Base-by-base conservation (phyloP, 2,888 invertebrate genomes). In the Rhagonycha lutea region DNA sequence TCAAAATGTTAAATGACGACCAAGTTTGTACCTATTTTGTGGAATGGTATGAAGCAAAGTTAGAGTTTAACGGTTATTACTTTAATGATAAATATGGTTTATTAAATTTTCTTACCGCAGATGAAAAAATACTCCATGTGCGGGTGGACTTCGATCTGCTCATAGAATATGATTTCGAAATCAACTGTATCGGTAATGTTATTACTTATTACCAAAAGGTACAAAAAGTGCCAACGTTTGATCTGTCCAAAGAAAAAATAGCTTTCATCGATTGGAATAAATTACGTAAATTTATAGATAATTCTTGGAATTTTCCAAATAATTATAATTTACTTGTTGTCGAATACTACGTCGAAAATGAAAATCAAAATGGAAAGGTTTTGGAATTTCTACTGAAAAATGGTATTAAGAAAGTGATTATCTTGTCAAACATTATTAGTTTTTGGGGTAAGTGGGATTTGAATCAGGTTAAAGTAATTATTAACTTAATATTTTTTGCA, bases 21-120 rank as follows among this genome's bases (percentile, higher is more conserved):
- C 14, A 47, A 14, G 14, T 67, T 8, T n/a, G 67, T 68, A 67
- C 10, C 2, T 60, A 73, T 69, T 28, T 77, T 14, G 26, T 10
- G 7, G 28, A 24, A 61, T 24, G 26, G 3, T 74, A 74, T 61
- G 29, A 72, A 61, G 23, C 69, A 24, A 60, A 24, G 24, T 23
- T 77, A 2, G 9, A 70, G 8, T 78, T 72, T 29, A n/a, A 18
- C 14, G 23, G 14, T 32, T 78, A 69, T 26, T 70, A 69, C 24
- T 75, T 78, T 63, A 75, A 47, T 2, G 78, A 78, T 68, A 73
- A 68, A 62, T 78, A 78, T 26, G 24, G 32, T 24, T 60, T 78
- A 23, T 61, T 47, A 10, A n/a, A 67, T 10, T 75, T 73, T 61
- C 28, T 75, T n/a, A 14, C 47, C 60, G 28, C 70, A 0, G 26